Conservation (phyloP, 2,113 vertebrate genomes). For the Ia io region DNA sequence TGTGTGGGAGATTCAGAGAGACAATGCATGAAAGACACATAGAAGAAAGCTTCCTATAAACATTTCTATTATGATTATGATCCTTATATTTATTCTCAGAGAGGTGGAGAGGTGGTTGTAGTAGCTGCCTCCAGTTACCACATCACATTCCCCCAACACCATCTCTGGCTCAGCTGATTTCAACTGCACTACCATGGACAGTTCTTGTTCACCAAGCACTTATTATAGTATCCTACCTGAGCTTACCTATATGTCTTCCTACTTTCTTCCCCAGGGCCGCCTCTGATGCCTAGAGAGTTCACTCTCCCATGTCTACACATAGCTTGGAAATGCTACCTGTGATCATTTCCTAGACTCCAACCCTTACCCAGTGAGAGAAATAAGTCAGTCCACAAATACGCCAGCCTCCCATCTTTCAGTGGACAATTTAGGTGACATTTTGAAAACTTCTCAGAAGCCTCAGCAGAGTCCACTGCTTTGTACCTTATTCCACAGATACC, state of each 20-base stretch:
- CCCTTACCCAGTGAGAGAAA: not conserved
- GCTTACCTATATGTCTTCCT: not conserved
- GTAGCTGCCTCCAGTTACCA: not conserved
- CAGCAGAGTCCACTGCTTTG: not conserved
- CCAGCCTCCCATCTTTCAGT: not conserved
- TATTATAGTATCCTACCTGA: not conserved
- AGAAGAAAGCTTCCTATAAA: not conserved
- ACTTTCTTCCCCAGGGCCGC: not conserved
- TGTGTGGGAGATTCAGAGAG: not conserved
- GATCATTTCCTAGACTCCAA: not conserved
- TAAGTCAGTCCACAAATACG: not conserved
- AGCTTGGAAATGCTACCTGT: not conserved
- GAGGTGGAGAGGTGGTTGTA: not conserved
- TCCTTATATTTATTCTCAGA: not conserved
- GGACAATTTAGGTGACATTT: not conserved
- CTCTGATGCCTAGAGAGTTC: not conserved
- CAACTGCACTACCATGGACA: not conserved
- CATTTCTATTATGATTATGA: fast-evolving
- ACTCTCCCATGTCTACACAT: not conserved
- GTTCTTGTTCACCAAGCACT: not conserved
- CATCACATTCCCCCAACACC: not conserved
- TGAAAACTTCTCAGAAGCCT: not conserved
- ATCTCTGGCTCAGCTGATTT: not conserved
- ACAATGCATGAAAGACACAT: not conserved
- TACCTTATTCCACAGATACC: not conserved